Percentiles rank a stretch among this genome's conserved stretches.
These are phyloP conservation scores for Drosophila austrosaltans DNA, from an alignment of 2,888 invertebrate genomes.

Conservation along the genomic window DNA sequence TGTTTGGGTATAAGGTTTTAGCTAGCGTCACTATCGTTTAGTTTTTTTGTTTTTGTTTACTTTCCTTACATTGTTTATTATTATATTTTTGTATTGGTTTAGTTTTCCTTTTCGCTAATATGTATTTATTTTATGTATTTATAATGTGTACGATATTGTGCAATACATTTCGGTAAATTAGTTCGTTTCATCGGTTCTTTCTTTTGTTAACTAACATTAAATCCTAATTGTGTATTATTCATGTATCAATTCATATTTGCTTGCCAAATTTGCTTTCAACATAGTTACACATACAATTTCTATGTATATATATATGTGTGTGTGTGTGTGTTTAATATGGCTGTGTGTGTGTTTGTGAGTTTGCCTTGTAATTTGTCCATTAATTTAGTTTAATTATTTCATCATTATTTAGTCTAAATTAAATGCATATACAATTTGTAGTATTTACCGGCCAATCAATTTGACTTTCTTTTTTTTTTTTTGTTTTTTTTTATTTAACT, in stretches of 20 bases:
- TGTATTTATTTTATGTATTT: constrained; percentile 43
- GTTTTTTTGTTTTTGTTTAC: not conserved
- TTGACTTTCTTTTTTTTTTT: not conserved
- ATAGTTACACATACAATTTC: not conserved
- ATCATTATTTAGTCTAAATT: constrained; percentile 65
- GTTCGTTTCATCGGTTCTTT: constrained; percentile 51
- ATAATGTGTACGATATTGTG: constrained; percentile 75
- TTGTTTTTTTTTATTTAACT: constrained; percentile 11
- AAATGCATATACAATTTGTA: constrained; percentile 77
- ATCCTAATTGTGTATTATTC: constrained; percentile 37
- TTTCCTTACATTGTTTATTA: constrained; percentile 20
- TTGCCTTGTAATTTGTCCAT: constrained; percentile 16
- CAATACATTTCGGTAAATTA: constrained; percentile 79
- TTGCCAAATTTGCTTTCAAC: constrained; percentile 46
- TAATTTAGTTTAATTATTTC: constrained; percentile 49
- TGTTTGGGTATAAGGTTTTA: constrained; percentile 18
- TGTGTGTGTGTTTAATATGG: constrained; percentile 22
- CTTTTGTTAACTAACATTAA: constrained; percentile 59
- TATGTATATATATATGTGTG: constrained; percentile 37
- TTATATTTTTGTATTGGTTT: constrained; percentile 44
- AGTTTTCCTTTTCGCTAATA: constrained; percentile 60
- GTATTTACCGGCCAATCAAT: constrained; percentile 62
- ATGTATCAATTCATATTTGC: constrained; percentile 71
- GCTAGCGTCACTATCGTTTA: constrained; percentile 18
- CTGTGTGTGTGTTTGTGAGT: constrained; percentile 31